These are phyloP conservation scores for Drosophila teissieri DNA, from an alignment of 1,140 invertebrate species.

Conservation along the genomic window DNA sequence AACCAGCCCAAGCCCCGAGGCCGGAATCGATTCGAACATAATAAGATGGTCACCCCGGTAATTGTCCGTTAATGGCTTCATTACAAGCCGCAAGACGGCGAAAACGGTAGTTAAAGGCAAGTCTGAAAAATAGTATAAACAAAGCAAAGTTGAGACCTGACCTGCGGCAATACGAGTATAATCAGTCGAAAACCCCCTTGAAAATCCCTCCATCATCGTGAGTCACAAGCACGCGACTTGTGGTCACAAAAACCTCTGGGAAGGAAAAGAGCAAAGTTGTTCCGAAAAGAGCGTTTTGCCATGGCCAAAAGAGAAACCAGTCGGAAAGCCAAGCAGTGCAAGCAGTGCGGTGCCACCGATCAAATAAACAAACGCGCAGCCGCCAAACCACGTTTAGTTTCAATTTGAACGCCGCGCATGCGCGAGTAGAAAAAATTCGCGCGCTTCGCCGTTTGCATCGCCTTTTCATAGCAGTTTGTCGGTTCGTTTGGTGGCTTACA, in stretches of 20 bases:
- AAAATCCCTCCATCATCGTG: slow-evolving; percentile 15
- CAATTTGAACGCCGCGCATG: slow-evolving; percentile 76
- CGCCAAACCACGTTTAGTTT: slow-evolving; percentile 62
- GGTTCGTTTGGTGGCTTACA: slow-evolving; percentile 47
- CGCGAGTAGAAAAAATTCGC: slow-evolving; percentile 47
- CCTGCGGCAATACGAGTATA: slow-evolving; percentile 64
- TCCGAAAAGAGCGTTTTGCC: neutral
- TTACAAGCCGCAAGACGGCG: slow-evolving; percentile 57
- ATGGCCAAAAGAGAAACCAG: slow-evolving; percentile 6
- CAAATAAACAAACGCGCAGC: slow-evolving; percentile 74
- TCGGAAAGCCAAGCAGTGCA: slow-evolving; percentile 57
- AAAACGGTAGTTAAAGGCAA: slow-evolving; percentile 46
- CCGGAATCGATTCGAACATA: slow-evolving; percentile 58
- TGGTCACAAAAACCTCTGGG: slow-evolving; percentile 31
- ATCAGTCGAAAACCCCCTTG: slow-evolving; percentile 11
- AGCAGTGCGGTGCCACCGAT: slow-evolving; percentile 45
- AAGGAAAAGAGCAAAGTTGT: slow-evolving; percentile 4
- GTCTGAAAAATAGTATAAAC: slow-evolving; percentile 50
- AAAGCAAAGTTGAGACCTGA: slow-evolving; percentile 66
- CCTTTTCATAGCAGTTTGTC: slow-evolving; percentile 35
- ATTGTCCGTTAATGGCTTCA: slow-evolving; percentile 77
- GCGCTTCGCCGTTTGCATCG: slow-evolving; percentile 21
- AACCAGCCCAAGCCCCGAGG: slow-evolving; percentile 17
- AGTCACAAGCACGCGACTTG: slow-evolving; percentile 61
- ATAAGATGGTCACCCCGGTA: slow-evolving; percentile 58